Percentiles rank a stretch among this genome's conserved stretches.
These are phyloP conservation scores for Mesocricetus auratus DNA, from an alignment of 2,113 vertebrate genomes.

Conservation along the genomic window DNA sequence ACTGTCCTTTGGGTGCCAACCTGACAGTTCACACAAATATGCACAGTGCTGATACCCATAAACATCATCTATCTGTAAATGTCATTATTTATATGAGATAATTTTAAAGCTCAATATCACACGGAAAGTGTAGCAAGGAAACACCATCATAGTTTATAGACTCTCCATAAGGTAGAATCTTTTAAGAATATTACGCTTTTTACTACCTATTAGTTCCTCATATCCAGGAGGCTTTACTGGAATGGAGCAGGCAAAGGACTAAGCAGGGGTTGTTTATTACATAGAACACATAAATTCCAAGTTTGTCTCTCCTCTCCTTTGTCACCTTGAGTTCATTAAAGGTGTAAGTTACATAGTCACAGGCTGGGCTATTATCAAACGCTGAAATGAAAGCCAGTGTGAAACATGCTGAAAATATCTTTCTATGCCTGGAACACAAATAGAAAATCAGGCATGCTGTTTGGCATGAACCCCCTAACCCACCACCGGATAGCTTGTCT, in stretches of 20 bases:
- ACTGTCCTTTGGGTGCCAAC: background rate
- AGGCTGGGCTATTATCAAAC: background rate
- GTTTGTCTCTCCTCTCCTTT: background rate
- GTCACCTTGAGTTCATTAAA: background rate
- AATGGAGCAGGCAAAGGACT: too few relatives aligned
- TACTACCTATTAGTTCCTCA: background rate
- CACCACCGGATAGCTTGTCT: background rate
- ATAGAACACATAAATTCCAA: background rate
- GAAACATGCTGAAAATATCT: background rate
- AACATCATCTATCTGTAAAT: background rate
- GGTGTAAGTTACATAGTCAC: background rate
- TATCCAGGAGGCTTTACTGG: background rate
- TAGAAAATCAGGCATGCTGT: background rate
- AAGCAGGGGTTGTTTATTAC: background rate
- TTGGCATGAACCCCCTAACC: background rate
- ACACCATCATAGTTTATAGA: background rate
- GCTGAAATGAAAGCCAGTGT: background rate
- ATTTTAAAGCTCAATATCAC: slow-evolving; percentile 31
- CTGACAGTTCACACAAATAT: background rate
- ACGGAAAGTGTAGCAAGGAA: background rate
- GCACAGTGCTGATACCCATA: background rate
- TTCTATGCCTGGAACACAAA: background rate
- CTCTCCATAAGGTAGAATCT: background rate
- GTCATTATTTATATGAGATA: slow-evolving; percentile 2
- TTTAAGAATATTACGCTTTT: background rate